Base-by-base conservation (phyloP, 2,888 invertebrate species). In the Torymus auratus region DNA sequence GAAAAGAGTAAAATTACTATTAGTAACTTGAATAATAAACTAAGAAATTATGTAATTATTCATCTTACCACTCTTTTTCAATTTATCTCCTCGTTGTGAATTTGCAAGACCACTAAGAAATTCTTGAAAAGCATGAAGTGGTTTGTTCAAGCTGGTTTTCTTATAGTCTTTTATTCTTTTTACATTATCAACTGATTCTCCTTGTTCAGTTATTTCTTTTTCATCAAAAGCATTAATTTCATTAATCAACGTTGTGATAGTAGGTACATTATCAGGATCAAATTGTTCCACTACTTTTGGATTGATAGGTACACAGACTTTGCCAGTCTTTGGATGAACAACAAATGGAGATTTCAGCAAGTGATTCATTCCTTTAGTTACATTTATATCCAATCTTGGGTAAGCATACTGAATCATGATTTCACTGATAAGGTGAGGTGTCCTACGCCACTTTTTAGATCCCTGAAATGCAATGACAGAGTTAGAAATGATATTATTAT, bases 261-360 rank as follows among this genome's bases (percentile, higher is more conserved):
- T 95, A 2, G 97, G 97, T 1, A 96, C 96, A 53, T 91, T 91
- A 28, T 92, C 91, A 0, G 95, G 95, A 91, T 96, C 94, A 88
- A 98, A 97, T 83, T 94, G 93, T 80, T 94, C 94, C 4, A 94
- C 94, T 15, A 92, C 91, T 83, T 93, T 93, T 0, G 94, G 93
- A 88, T 95, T 95, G 86, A 98, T 94, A 0, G 97, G 97, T 62
- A 99, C 94, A 87, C 98, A 99, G 28, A 99, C 94, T 91, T 97
- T 96, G 0, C 98, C 99, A 65, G 98, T 99, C 91, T 98, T 97
- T 0, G 99, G 99, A 92, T 99, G 99, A 79, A 99, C 94, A 92
- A 98, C 99, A 91, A 99, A 99, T 0, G 99, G 99, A 15, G 98
- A 96, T 91, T 99, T 99, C 13, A 99, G 92, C 88, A 99, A 95